phyloP scores from a whole-genome alignment of 2,797 vertebrate species.

The Pseudocheirus occidentalis region DNA sequence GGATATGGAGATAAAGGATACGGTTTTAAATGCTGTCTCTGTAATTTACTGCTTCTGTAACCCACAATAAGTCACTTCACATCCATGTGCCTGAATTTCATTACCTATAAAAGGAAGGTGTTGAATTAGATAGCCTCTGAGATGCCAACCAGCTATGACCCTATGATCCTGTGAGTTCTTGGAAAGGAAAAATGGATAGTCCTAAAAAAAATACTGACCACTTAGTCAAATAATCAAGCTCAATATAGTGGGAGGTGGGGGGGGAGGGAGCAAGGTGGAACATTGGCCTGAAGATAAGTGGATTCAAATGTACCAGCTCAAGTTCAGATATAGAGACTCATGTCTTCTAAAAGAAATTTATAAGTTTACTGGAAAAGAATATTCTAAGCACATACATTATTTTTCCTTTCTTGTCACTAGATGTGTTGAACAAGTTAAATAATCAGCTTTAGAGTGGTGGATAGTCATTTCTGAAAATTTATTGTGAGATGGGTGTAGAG shows the following conservation, averaged over 20 bases:
- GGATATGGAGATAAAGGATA: neutral
- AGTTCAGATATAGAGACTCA: neutral
- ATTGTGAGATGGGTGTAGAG: neutral
- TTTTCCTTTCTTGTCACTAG: constrained; percentile 41
- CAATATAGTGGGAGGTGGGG: neutral
- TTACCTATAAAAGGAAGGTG: neutral
- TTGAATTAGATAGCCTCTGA: neutral
- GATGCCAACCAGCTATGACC: neutral
- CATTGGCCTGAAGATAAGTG: neutral
- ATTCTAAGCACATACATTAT: constrained; percentile 8
- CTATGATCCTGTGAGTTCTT: neutral
- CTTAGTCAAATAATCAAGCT: neutral
- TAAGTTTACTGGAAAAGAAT: constrained; percentile 32
- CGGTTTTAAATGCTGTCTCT: neutral
- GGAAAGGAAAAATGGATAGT: constrained; percentile 2
- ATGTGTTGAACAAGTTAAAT: constrained; percentile 15
- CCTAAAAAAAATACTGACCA: neutral
- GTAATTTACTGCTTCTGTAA: neutral
- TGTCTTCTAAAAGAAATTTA: neutral
- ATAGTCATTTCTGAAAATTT: neutral
- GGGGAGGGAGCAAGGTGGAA: constrained; percentile 2
- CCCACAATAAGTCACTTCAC: neutral
- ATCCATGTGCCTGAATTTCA: neutral
- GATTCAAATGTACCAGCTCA: neutral
- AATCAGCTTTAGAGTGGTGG: constrained; percentile 25